Base-by-base conservation (phyloP, 2,113 vertebrate species). In the Psephotus haematonotus region DNA sequence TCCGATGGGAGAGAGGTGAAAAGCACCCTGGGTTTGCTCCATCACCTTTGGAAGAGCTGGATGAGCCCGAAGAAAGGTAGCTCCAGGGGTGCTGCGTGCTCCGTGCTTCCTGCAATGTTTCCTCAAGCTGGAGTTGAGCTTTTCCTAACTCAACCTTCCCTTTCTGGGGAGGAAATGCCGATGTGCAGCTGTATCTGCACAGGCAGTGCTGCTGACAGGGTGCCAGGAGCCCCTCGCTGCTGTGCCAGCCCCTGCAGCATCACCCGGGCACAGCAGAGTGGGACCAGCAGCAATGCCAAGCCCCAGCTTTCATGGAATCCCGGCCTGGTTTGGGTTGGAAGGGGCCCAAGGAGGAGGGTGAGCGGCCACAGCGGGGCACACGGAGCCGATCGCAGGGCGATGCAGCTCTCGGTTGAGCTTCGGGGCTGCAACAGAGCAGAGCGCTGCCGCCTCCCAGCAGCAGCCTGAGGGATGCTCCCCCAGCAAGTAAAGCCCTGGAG, bases 261-360 rank as follows among this genome's bases (percentile, higher is more conserved):
- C 8, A 0, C 39, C 37, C 37, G 0, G 0, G 24, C 0, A 0
- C 6, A 50, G 28, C 63, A 35, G 1, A 35, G 22, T 0, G 3
- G 63, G 24, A 46, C 16, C 22, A 0, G 11, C 29, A n/a, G 63
- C 55, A 9, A 4, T 14, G 0, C 31, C 4, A 9, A 33, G 39
- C 33, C n/a, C 9, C 11, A 59, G 55, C 22, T n/a, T 57, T n/a
- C 55, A n/a, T 59, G 55, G 33, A 23, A 22, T 59, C 55, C 33
- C 20, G 9, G 33, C 20, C 20, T 59, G 55, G 20, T n/a, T 59
- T 59, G 55, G 20, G 20, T 10, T 13, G 33, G 55, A n/a, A 59
- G 55, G 55, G 33, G 20, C 55, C 13, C 55, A 15, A n/a, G 20
- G 33, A 57, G 33, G 19, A 22, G 33, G 55, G 13, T n/a, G 55